Conservation (phyloP, 1,140 invertebrate genomes). For the Psilanteris sp. region DNA sequence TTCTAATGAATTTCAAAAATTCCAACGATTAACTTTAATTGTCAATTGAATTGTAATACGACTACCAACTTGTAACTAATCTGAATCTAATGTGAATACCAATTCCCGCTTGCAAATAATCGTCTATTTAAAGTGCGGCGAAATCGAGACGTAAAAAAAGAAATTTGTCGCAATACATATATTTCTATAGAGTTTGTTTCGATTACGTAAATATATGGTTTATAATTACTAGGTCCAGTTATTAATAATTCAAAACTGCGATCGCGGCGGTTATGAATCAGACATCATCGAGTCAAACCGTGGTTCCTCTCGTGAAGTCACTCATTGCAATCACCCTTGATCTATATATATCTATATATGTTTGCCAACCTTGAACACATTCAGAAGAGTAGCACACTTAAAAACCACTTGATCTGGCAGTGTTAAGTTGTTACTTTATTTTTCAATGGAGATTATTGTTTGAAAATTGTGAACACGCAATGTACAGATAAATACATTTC, state of each 20-base stretch:
- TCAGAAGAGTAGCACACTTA: slow-evolving; percentile 42
- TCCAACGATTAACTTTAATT: too few species aligned
- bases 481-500: too few species aligned
- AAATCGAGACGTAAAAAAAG: too few species aligned
- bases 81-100: too few species aligned
- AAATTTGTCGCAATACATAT: too few species aligned
- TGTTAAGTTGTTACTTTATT: slow-evolving; percentile 14
- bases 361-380: slow-evolving; percentile 47
- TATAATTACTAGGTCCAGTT: slow-evolving; percentile 8
- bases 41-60: too few species aligned
- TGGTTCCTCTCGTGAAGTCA: slow-evolving; percentile 44
- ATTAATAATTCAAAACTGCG: slow-evolving; percentile 42
- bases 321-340: slow-evolving; percentile 53
- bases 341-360: slow-evolving; percentile 52
- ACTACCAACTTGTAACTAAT: too few species aligned
- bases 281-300: slow-evolving; percentile 26
- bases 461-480: too few species aligned
- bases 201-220: slow-evolving; percentile 10
- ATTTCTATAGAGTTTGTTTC: slow-evolving; percentile 3
- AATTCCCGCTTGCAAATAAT: too few species aligned
- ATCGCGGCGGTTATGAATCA: slow-evolving; percentile 25
- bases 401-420: slow-evolving; percentile 41
- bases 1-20: too few species aligned
- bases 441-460: slow-evolving; percentile 27
- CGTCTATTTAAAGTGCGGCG: too few species aligned